These are phyloP conservation scores for Hybognathus amarus DNA, from an alignment of 2,797 vertebrate species.

Conservation along the genomic window DNA sequence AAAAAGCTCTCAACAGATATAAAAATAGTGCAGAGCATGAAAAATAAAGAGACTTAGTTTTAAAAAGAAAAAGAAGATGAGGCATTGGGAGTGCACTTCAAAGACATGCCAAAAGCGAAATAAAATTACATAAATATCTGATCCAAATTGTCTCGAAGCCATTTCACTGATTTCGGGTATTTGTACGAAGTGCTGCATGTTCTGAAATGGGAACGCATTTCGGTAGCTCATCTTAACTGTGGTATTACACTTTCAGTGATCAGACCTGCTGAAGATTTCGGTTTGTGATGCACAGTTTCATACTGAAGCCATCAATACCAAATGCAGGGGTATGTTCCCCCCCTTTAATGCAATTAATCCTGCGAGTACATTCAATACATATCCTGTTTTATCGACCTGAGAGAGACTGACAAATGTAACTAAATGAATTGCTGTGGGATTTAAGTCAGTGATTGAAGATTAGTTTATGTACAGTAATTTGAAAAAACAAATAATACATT, in stretches of 20 bases:
- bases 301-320: not conserved
- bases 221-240: constrained; percentile 13
- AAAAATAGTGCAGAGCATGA: constrained; percentile 65
- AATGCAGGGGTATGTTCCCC: not conserved
- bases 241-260: not conserved
- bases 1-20: constrained; percentile 47
- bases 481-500: not conserved
- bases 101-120: constrained; percentile 25
- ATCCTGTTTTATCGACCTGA: not conserved
- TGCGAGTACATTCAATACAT: not conserved
- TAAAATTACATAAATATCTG: constrained; percentile 43
- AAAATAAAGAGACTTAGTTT: constrained; percentile 61
- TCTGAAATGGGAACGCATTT: constrained; percentile 21
- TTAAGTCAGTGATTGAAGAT: not conserved
- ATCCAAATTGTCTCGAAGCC: constrained; percentile 40
- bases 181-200: constrained; percentile 12
- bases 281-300: not conserved
- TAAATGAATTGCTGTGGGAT: not conserved
- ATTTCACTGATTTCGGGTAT: constrained; percentile 37
- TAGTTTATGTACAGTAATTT: not conserved
- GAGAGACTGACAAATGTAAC: not conserved
- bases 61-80: not conserved
- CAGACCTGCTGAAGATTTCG: not conserved
- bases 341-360: not conserved
- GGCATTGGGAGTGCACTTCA: constrained; percentile 26